These are phyloP conservation scores for Scotopteryx bipunctaria DNA, from an alignment of 2,888 invertebrate genomes.

Conservation along the genomic window DNA sequence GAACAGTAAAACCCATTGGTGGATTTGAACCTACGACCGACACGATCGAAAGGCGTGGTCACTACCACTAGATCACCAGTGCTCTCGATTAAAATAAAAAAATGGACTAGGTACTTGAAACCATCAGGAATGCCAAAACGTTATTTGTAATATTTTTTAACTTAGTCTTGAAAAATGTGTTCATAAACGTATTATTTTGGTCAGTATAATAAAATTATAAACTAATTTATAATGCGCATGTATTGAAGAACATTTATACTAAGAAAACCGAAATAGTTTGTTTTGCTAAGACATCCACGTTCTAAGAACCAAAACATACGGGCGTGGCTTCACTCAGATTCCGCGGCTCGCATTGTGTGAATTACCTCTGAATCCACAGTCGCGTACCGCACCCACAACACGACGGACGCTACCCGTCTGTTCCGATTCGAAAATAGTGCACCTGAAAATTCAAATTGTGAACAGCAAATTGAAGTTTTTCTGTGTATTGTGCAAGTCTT, in stretches of 20 bases:
- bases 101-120: too few species aligned
- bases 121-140: too few species aligned
- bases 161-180: too few species aligned
- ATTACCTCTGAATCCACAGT: conserved; percentile 35
- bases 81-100: too few species aligned
- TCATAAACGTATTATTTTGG: too few species aligned
- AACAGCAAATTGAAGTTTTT: conserved; percentile 26
- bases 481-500: conserved; percentile 22
- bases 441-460: conserved; percentile 37
- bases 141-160: too few species aligned
- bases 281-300: conserved; percentile 21
- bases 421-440: conserved; percentile 27
- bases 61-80: too few species aligned
- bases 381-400: conserved; percentile 32
- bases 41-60: too few species aligned
- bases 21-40: too few species aligned
- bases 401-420: conserved; percentile 38
- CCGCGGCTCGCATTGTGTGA: conserved; percentile 26
- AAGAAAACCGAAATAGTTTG: conserved; percentile 14
- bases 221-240: not conserved
- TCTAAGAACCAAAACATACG: conserved; percentile 61
- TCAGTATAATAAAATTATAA: not conserved
- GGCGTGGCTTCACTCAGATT: conserved; percentile 57
- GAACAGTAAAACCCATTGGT: too few species aligned
- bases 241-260: not conserved